phyloP scores from a whole-genome alignment of 2,113 vertebrate genomes.

The Hippocampus mohnikei region DNA sequence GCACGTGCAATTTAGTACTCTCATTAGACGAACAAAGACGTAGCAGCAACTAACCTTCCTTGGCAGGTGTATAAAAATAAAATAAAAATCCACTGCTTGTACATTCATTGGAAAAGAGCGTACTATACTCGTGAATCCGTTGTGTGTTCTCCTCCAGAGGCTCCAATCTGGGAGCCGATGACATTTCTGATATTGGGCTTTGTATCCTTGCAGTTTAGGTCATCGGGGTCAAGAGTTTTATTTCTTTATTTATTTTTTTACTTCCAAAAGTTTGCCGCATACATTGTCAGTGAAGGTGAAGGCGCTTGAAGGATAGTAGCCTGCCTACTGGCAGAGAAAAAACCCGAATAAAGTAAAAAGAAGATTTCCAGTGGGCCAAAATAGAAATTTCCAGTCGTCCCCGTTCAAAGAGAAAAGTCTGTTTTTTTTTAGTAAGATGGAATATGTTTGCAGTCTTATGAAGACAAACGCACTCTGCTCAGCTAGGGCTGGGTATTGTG shows the following conservation, averaged over 20 bases:
- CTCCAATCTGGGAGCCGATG: constrained; percentile 26
- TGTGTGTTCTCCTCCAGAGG: constrained; percentile 28
- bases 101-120: background rate
- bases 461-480: background rate
- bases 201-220: constrained; percentile 13
- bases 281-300: constrained; percentile 6
- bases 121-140: constrained; percentile 10
- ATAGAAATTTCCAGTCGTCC: background rate
- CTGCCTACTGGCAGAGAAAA: background rate
- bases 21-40: background rate
- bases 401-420: background rate
- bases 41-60: background rate
- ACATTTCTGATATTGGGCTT: constrained; percentile 28
- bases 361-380: constrained; percentile 2
- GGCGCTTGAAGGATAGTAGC: constrained; percentile 6
- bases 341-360: background rate
- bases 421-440: background rate
- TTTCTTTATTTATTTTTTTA: constrained; percentile 13
- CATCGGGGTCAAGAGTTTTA: constrained; percentile 12
- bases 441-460: background rate
- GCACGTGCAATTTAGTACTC: too few species aligned
- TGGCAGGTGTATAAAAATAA: background rate
- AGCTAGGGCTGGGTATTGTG: background rate
- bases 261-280: constrained; percentile 8
- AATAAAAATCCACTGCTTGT: background rate